Base-by-base conservation (phyloP, 2,113 vertebrate species). In the Lagopus muta region DNA sequence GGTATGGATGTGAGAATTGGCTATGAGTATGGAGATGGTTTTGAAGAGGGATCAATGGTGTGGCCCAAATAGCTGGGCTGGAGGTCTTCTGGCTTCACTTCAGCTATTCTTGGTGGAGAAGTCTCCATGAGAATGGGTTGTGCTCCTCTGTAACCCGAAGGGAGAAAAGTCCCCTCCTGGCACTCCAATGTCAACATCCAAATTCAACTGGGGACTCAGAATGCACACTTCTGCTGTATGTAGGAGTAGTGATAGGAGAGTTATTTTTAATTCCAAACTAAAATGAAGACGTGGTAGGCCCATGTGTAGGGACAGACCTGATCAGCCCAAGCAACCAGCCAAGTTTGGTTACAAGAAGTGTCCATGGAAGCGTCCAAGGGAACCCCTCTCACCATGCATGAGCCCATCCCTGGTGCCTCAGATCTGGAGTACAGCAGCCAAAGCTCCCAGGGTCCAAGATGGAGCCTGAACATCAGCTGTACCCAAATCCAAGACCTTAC, bases 21-120 rank as follows among this genome's bases (percentile, higher is more conserved):
- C 20, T 20, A 12, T 20, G 32, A 58, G 55, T 21, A n/a, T 58
- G 55, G 32, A 58, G 55, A 21, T n/a, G 55, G 55, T n/a, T 10
- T 3, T 0, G 24, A 52, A 77, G 25, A 2, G 32, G 13, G 20
- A 50, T 22, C 30, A 45, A 22, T 0, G 1, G 5, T 7, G 16
- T 50, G 34, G 7, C 55, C 55, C 32, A 15, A 47, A 62, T 19
- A 74, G 38, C 7, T 27, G 30, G 28, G 24, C 66, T 74, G 62
- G 66, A 66, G 14, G 19, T 55, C 42, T 72, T 32, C 24, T 43
- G 52, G 27, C 50, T 66, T 61, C 62, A 58, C 60, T 71, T 83
- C 64, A 38, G 32, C 36, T 48, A 20, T 40, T 36, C 27, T 12
- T 2, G 1, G 17, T 47, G 74, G 77, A 86, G 38, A 34, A 43